phyloP scores from a whole-genome alignment of 2,797 vertebrate genomes.

The Graptemys geographica region DNA sequence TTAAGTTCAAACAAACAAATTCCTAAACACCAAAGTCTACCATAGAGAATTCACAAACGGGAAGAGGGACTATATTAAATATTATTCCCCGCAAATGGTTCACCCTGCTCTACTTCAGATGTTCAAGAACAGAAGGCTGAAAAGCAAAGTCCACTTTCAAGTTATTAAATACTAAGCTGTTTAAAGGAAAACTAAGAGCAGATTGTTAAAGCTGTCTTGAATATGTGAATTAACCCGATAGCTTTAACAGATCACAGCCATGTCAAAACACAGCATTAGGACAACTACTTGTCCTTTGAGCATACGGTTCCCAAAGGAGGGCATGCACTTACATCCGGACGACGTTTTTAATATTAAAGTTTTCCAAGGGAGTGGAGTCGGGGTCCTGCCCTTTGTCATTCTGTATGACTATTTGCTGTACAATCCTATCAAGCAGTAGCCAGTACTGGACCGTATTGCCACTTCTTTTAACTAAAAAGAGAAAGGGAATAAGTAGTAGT shows the following conservation, averaged over 20 bases:
- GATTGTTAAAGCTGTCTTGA: not conserved
- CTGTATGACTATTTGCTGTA: conserved; percentile 98
- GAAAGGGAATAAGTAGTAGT: not conserved
- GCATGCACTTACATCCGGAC: conserved; percentile 92
- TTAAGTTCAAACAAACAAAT: not conserved
- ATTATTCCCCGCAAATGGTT: not conserved
- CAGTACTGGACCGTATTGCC: conserved; percentile 99
- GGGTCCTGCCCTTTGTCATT: conserved; percentile 98
- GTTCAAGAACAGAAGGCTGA: accelerated
- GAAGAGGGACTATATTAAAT: not conserved
- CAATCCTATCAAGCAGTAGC: conserved; percentile 96
- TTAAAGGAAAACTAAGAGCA: not conserved
- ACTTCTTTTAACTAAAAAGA: conserved; percentile 91
- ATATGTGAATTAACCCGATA: not conserved
- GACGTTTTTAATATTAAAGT: conserved; percentile 99
- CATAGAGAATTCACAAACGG: not conserved
- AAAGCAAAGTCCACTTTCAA: not conserved
- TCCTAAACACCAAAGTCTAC: not conserved
- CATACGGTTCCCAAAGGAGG: not conserved
- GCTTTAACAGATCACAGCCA: not conserved
- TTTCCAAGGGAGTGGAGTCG: conserved; percentile 95
- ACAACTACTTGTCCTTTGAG: not conserved
- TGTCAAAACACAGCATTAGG: not conserved
- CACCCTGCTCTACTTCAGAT: accelerated
- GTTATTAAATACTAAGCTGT: not conserved